Percentiles rank a stretch among this genome's conserved stretches.
Conservation (phyloP, 2,113 vertebrate genomes). For the Onychostruthus taczanowskii region DNA sequence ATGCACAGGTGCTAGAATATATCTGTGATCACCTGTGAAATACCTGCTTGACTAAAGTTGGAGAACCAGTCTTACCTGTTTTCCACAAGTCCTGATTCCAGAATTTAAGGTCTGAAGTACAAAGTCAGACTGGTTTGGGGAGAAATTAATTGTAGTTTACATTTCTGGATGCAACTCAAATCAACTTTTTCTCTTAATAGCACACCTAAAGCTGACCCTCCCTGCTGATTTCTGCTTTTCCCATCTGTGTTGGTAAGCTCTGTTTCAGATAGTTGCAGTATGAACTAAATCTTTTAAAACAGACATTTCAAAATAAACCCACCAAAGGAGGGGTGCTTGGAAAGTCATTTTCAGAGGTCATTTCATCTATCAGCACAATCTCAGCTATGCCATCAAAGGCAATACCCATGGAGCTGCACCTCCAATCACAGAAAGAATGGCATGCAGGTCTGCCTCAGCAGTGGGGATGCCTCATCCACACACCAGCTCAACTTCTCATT, state of each 20-base stretch:
- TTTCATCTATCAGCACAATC: neutral
- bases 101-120: neutral
- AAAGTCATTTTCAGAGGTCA: neutral
- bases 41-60: neutral
- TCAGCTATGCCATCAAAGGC: neutral
- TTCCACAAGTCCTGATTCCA: neutral
- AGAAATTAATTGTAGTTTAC: neutral
- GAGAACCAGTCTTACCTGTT: neutral
- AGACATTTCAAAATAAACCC: neutral
- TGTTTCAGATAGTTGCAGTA: neutral
- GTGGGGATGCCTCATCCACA: neutral
- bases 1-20: neutral
- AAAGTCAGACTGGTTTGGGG: neutral
- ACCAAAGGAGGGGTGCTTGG: neutral
- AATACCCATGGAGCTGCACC: neutral
- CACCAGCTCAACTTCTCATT: neutral
- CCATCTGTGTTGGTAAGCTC: neutral
- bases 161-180: neutral
- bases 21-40: neutral
- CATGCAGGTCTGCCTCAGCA: neutral
- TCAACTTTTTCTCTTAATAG: neutral
- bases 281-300: neutral
- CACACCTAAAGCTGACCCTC: neutral
- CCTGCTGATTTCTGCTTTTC: neutral
- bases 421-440: neutral